Conservation (phyloP, 1,140 invertebrate genomes). For the Pseudoatta argentina region DNA sequence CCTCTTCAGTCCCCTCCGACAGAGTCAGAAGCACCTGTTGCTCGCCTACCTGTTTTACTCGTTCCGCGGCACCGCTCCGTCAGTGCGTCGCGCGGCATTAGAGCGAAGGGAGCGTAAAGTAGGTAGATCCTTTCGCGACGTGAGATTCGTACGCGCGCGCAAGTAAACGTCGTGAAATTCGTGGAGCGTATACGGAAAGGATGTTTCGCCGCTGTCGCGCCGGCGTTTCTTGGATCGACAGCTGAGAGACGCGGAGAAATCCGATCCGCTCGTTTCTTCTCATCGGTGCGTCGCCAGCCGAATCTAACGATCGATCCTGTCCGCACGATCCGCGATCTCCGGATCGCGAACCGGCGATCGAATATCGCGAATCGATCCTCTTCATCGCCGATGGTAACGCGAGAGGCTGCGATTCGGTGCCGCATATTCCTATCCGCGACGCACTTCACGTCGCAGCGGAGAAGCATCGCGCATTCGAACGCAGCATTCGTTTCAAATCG, state of each 20-base stretch:
- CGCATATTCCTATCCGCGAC: neutral
- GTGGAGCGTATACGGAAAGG: neutral
- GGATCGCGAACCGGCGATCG: neutral
- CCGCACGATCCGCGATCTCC: neutral
- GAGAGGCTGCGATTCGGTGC: neutral
- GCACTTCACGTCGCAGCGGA: conserved; percentile 3
- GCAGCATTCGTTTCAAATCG: neutral
- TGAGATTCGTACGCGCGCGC: neutral
- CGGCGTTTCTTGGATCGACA: neutral
- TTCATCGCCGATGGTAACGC: neutral
- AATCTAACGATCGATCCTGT: neutral
- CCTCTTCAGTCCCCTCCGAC: neutral
- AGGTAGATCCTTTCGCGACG: neutral
- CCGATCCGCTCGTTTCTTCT: too few species aligned
- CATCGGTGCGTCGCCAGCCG: neutral
- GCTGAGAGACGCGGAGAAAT: neutral
- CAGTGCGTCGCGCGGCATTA: conserved; percentile 72
- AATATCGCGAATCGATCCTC: neutral
- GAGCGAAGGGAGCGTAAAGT: neutral
- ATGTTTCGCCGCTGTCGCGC: neutral
- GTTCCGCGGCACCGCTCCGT: conserved; percentile 67
- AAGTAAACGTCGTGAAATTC: neutral
- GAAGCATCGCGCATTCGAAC: neutral
- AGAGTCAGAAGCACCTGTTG: conserved; percentile 83
- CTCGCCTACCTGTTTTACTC: conserved; percentile 82